Base-by-base conservation (phyloP, 2,888 invertebrate genomes). In the Iphiclides podalirius region DNA sequence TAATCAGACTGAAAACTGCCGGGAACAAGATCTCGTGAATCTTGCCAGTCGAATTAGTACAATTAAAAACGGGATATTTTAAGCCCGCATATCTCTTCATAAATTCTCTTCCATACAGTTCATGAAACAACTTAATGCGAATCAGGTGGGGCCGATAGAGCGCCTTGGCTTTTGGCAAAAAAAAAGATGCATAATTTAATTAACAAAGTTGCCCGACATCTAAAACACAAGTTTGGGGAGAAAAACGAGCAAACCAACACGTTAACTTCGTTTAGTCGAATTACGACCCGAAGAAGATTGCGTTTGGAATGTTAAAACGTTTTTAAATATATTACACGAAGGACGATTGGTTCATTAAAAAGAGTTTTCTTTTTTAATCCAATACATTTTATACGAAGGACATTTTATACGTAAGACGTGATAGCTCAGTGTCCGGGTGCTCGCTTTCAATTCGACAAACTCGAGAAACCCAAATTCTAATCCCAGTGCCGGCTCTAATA, bases 221-320 rank as follows among this genome's bases (percentile, higher is more conserved):
- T 84, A 78, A 86, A 86, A 86, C 79, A 81, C 80, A 87, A 88
- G 86, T 87, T 88, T 72, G 63, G 63, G 54, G 79, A 85, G 85
- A 84, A 86, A 85, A 88, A 84, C 82, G 86, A 78, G 76, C 67
- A 70, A 77, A 70, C 74, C 76, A 78, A 82, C 84, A 76, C 80
- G 82, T 78, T 85, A 86, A 88, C 85, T 87, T 72, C 79, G 85
- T 87, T 84, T 69, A 64, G 63, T 74, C 68, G 79, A 79, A 82
- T 84, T 86, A 82, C 76, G 73, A 74, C 75, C 71, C 79, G 67
- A 71, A 72, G 62, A 61, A 61, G 66, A 67, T 70, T 78, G 83
- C 78, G 81, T 57, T 38, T 38, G 4, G 81, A 83, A 82, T 85
- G 58, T 63, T 70, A 68, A 49, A 49, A 43, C 37, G 38, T 50